phyloP scores from a whole-genome alignment of 1,140 invertebrate genomes.

The Oscheius sp. region DNA sequence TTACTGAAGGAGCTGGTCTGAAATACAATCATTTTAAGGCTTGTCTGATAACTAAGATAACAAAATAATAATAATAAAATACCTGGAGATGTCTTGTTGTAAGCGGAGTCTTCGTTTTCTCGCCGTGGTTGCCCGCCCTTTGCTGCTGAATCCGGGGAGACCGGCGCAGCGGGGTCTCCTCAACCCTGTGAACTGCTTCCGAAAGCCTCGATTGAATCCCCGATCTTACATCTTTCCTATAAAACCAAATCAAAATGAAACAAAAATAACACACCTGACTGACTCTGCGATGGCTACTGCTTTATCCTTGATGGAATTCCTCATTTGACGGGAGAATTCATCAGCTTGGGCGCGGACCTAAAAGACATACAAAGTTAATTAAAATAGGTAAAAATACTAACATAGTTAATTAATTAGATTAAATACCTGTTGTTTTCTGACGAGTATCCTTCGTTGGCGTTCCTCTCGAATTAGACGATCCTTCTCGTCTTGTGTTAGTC shows the following conservation, averaged over 20 bases:
- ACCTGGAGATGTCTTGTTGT: no score
- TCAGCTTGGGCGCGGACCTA: conserved; percentile 9
- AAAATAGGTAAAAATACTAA: neutral
- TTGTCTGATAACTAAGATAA: no score
- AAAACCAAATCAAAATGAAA: neutral
- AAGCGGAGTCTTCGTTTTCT: no score
- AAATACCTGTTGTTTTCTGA: conserved; percentile 2
- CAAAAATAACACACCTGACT: neutral
- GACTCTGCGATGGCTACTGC: neutral
- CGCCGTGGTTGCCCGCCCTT: neutral
- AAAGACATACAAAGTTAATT: neutral
- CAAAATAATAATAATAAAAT: no score
- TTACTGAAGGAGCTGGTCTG: no score
- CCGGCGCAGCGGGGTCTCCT: neutral
- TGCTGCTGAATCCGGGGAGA: neutral
- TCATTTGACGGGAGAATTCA: neutral
- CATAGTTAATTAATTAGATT: neutral
- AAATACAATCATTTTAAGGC: no score
- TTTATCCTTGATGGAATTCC: neutral
- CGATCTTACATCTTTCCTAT: neutral
- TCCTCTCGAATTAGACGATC: neutral
- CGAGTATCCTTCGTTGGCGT: neutral
- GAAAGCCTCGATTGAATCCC: no score
- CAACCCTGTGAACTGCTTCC: neutral
- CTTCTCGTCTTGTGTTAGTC: neutral